These are phyloP conservation scores for Geococcyx californianus DNA, from an alignment of 2,113 vertebrate genomes.

Conservation along the genomic window DNA sequence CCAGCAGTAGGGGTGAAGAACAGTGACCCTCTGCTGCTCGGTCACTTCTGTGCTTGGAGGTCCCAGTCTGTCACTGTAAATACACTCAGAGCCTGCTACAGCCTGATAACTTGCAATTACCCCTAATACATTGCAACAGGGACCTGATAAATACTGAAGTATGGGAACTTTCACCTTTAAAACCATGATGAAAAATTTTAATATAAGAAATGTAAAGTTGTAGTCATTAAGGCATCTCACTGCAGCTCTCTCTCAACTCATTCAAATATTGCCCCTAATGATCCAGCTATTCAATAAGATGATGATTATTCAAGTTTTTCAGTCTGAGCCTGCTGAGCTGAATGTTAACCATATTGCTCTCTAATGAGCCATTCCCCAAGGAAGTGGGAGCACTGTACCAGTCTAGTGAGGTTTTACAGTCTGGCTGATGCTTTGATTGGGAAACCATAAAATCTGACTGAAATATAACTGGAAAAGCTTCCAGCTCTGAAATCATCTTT, in stretches of 20 bases:
- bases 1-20: background rate
- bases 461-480: background rate
- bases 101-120: background rate
- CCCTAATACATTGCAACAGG: background rate
- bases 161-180: background rate
- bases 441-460: background rate
- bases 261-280: background rate
- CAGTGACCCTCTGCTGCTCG: background rate
- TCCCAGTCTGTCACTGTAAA: background rate
- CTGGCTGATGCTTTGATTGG: background rate
- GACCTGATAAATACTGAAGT: background rate
- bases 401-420: background rate
- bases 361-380: background rate
- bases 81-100: background rate
- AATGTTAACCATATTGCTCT: background rate
- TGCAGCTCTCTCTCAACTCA: background rate
- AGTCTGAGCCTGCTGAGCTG: background rate
- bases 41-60: background rate
- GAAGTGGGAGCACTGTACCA: background rate
- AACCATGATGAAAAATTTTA: background rate
- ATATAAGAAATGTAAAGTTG: background rate
- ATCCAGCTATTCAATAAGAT: background rate
- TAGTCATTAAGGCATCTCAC: background rate
- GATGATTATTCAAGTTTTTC: background rate
- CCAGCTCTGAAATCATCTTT: background rate